Conservation (phyloP, 1,140 invertebrate species). For the Ips nitidus region DNA sequence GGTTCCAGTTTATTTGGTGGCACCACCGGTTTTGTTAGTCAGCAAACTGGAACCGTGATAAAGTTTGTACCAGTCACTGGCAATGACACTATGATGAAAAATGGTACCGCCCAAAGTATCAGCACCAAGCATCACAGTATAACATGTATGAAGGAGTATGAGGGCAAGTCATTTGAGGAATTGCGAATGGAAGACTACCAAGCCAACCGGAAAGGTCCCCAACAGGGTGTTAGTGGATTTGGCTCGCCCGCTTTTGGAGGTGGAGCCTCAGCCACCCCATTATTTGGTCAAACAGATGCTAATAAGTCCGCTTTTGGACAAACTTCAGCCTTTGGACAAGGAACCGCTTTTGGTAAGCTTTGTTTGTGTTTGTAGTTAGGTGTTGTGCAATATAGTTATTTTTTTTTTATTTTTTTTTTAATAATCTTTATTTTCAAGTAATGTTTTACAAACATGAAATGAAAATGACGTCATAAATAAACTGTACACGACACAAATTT, state of each 20-base stretch:
- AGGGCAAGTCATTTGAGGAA: slow-evolving; percentile 91
- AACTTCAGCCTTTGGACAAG: slow-evolving; percentile 1
- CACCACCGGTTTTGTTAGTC: slow-evolving; percentile 29
- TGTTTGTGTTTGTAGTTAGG: neutral
- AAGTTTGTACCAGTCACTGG: slow-evolving; percentile 88
- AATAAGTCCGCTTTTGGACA: slow-evolving; percentile 48
- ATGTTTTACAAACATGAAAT: too few relatives aligned
- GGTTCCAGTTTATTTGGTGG: slow-evolving; percentile 42
- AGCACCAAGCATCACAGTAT: slow-evolving; percentile 93
- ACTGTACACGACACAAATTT: too few relatives aligned
- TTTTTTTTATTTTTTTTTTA: too few relatives aligned
- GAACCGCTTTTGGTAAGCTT: slow-evolving; percentile 40
- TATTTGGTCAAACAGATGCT: slow-evolving; percentile 55
- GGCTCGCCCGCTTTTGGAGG: slow-evolving; percentile 42
- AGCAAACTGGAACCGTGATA: slow-evolving; percentile 67
- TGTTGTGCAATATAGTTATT: too few relatives aligned
- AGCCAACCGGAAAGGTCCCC: slow-evolving; percentile 78
- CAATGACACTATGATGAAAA: slow-evolving; percentile 89
- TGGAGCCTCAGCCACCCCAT: slow-evolving; percentile 47
- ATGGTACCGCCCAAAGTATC: slow-evolving; percentile 78
- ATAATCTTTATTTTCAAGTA: too few relatives aligned
- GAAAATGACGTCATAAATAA: too few relatives aligned
- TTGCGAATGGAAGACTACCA: slow-evolving; percentile 91
- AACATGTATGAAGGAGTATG: slow-evolving; percentile 97
- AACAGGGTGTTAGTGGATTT: slow-evolving; percentile 36